Evolutionary conservation across 2,113 vertebrate species (phyloP).

Genomic region (Myanophis thanlyinensis): DNA sequence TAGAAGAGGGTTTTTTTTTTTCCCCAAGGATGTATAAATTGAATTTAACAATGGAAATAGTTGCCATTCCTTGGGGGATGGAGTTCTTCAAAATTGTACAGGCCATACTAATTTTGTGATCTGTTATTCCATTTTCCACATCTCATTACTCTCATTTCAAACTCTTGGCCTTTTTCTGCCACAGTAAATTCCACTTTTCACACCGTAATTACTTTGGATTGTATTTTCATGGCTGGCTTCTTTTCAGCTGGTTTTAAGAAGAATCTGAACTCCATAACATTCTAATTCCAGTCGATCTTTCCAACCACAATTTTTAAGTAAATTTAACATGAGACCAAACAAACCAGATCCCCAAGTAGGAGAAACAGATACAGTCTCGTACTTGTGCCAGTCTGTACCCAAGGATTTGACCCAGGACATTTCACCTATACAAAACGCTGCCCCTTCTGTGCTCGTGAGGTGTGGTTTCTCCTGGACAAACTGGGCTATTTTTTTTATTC

Average conservation of each 20-base stretch:
- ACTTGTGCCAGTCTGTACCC: neutral
- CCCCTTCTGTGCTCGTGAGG: neutral
- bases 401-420: neutral
- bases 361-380: conserved; percentile 9
- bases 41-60: neutral
- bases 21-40: neutral
- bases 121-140: conserved; percentile 7
- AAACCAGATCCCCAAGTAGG: neutral
- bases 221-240: neutral
- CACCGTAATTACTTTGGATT: conserved; percentile 27
- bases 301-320: neutral
- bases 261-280: conserved; percentile 13
- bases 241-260: conserved; percentile 15
- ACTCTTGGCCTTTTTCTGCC: neutral
- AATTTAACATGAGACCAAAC: conserved; percentile 19
- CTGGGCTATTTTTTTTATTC: neutral
- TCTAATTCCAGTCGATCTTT: conserved; percentile 15
- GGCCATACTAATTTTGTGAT: neutral
- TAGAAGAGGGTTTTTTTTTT: neutral
- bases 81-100: neutral
- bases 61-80: neutral
- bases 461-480: conserved; percentile 9
- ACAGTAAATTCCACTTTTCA: conserved; percentile 17
- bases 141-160: neutral
- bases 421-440: neutral